These are phyloP conservation scores for Mormyrus hasselquistii DNA, from an alignment of 2,797 vertebrate genomes.

Conservation along the genomic window DNA sequence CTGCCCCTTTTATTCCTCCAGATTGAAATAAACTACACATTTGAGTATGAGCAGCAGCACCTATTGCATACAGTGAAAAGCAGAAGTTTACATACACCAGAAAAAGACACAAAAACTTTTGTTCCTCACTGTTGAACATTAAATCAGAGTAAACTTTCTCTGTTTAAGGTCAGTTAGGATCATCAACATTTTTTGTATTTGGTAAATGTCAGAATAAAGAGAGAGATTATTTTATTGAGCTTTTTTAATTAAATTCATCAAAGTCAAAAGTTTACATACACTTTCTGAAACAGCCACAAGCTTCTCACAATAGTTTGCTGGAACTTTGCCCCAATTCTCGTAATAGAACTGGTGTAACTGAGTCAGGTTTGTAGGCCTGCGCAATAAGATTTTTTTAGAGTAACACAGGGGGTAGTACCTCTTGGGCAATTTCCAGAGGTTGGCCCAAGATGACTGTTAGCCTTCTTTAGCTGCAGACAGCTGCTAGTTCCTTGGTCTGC, in stretches of 20 bases:
- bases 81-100: not conserved
- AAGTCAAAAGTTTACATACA: not conserved
- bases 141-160: not conserved
- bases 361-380: not conserved
- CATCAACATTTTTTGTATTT: not conserved
- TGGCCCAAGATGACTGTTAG: not conserved
- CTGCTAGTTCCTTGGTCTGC: not conserved
- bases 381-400: not conserved
- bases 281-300: not conserved
- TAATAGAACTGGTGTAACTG: not conserved
- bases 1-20: not conserved
- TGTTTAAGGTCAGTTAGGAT: not conserved
- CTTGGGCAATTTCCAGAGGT: not conserved
- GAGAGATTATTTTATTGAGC: not conserved
- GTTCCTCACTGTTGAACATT: not conserved
- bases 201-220: not conserved
- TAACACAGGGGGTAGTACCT: not conserved
- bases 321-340: not conserved
- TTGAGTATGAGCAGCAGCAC: not conserved
- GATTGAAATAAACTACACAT: not conserved
- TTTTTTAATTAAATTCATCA: not conserved
- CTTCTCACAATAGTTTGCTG: not conserved
- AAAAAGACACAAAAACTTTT: not conserved
- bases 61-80: not conserved
- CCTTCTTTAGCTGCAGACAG: not conserved